Conservation (phyloP, 2,113 vertebrate species). For the Tauraco erythrolophus region DNA sequence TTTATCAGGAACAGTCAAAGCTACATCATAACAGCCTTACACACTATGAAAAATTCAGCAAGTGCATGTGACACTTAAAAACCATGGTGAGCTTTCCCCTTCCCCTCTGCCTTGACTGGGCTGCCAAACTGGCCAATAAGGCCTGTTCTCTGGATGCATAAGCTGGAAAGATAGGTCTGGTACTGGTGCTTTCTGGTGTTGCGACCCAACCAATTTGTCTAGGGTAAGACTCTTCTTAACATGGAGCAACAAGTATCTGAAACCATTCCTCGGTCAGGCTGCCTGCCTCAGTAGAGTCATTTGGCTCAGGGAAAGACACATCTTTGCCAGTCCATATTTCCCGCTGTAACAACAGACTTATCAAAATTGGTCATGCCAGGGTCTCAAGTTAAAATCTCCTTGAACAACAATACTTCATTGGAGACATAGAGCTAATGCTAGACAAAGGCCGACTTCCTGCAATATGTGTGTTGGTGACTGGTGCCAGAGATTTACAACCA, state of each 20-base stretch:
- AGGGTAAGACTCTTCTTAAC: neutral
- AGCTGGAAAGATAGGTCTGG: neutral
- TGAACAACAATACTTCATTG: conserved; percentile 51
- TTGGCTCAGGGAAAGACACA: conserved; percentile 30
- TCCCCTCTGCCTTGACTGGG: neutral
- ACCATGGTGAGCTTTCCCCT: neutral
- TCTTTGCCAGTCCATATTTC: conserved; percentile 30
- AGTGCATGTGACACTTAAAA: neutral
- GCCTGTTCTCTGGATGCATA: neutral
- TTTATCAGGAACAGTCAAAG: neutral
- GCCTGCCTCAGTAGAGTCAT: neutral
- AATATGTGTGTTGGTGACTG: neutral
- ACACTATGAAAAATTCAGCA: neutral
- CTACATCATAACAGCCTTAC: neutral
- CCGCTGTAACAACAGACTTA: conserved; percentile 50
- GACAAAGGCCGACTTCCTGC: conserved; percentile 61
- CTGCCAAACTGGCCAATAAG: neutral
- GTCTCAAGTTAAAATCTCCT: conserved; percentile 40
- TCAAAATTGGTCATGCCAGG: conserved; percentile 49
- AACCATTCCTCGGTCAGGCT: neutral
- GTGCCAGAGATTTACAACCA: conserved; percentile 63
- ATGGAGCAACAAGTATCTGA: neutral
- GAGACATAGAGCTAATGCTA: conserved; percentile 33
- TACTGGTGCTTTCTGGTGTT: neutral
- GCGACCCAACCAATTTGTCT: neutral